Evolutionary conservation across 2,888 invertebrate species (phyloP).

Genomic region (Hypercompe scribonia): DNA sequence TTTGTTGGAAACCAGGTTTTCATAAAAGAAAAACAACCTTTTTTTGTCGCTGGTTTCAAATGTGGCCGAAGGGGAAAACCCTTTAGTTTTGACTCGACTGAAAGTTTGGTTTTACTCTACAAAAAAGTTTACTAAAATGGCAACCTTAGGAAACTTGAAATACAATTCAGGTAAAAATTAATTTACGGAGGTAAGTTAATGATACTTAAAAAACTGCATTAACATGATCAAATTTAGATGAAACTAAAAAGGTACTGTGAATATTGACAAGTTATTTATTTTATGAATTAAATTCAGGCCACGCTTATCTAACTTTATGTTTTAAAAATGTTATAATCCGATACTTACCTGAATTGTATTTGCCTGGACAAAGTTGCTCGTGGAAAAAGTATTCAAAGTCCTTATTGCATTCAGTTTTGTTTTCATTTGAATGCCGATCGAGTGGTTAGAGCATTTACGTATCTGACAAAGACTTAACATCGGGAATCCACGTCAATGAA

Average conservation of each 20-base stretch:
- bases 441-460: not conserved
- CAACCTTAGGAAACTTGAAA: not conserved
- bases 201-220: no score
- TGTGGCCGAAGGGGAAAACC: no score
- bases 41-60: no score
- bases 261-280: not conserved
- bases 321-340: not conserved
- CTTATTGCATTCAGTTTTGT: not conserved
- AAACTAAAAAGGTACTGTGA: not conserved
- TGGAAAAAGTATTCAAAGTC: not conserved
- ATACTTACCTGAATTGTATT: not conserved
- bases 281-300: not conserved
- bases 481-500: conserved; percentile 9
- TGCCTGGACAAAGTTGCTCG: not conserved
- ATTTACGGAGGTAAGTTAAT: no score
- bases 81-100: no score
- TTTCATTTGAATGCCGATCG: not conserved
- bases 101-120: not conserved
- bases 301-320: not conserved
- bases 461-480: not conserved
- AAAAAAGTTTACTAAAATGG: not conserved
- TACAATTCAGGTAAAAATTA: not conserved
- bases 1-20: no score
- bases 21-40: no score
- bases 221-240: no score